Conservation (phyloP, 2,113 vertebrate species). For the Pao palembangensis region DNA sequence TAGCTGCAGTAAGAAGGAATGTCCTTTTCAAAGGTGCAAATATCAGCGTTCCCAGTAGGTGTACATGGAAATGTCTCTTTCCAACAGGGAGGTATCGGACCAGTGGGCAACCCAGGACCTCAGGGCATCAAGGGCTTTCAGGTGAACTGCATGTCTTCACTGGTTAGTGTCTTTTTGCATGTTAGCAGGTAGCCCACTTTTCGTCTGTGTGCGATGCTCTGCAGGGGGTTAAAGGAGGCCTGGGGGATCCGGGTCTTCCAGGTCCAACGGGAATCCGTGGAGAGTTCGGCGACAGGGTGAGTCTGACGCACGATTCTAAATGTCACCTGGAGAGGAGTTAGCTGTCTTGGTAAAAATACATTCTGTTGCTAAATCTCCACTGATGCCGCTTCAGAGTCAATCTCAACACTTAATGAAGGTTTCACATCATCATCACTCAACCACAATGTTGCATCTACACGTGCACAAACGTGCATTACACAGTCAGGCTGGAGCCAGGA, state of each 20-base stretch:
- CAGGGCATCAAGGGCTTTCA: slow-evolving; percentile 88
- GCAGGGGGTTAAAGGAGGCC: slow-evolving; percentile 85
- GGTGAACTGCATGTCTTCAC: slow-evolving; percentile 71
- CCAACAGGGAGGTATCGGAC: slow-evolving; percentile 84
- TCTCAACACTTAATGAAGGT: no score
- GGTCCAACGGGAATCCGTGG: slow-evolving; percentile 93
- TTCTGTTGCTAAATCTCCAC: no score
- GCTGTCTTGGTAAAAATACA: no score
- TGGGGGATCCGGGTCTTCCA: slow-evolving; percentile 87
- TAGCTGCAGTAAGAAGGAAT: background rate
- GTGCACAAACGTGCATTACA: slow-evolving; percentile 7
- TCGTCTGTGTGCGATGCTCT: slow-evolving; percentile 7
- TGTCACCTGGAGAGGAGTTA: no score
- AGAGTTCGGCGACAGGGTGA: slow-evolving; percentile 86
- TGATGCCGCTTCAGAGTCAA: no score
- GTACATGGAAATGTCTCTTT: slow-evolving; percentile 39
- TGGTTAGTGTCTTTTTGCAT: background rate
- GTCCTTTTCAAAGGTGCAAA: background rate
- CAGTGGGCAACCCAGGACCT: slow-evolving; percentile 78
- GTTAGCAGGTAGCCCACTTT: slow-evolving; percentile 7
- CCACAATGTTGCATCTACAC: no score
- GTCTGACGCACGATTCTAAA: slow-evolving; percentile 37
- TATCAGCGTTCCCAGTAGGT: background rate
- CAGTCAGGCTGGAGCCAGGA: slow-evolving; percentile 32
- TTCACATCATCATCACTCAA: no score